Percentiles rank a stretch among this genome's conserved stretches.
These are phyloP conservation scores for Delichon dasypus DNA, from an alignment of 2,797 vertebrate genomes.

Conservation along the genomic window DNA sequence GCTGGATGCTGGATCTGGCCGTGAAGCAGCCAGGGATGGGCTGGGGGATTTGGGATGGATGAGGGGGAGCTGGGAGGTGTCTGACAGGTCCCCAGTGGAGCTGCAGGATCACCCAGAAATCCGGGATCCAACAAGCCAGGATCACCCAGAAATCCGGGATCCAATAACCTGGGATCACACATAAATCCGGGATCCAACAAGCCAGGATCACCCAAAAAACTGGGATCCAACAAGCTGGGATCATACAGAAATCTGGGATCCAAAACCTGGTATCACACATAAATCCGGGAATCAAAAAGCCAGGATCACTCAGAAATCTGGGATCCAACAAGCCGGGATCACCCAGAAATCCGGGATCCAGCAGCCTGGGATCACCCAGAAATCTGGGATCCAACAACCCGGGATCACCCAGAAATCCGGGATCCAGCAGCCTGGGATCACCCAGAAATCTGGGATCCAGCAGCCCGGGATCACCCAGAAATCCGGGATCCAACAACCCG, in stretches of 20 bases:
- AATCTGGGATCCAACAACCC: background rate
- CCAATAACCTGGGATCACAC: background rate
- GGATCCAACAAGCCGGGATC: background rate
- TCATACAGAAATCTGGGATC: background rate
- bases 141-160: background rate
- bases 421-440: background rate
- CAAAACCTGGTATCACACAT: background rate
- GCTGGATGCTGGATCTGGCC: background rate
- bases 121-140: background rate
- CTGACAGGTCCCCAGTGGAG: background rate
- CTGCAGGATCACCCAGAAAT: background rate
- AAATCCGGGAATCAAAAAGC: background rate
- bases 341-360: background rate
- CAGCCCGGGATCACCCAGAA: too few species aligned
- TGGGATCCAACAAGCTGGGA: background rate
- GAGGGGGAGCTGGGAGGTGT: background rate
- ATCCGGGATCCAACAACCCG: fast-evolving
- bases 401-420: background rate
- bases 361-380: background rate
- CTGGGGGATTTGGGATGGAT: background rate
- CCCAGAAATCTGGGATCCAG: background rate
- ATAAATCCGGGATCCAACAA: background rate
- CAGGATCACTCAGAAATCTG: background rate
- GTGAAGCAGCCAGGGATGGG: background rate
- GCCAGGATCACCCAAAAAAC: background rate